Conservation (phyloP, 2,888 invertebrate species). For the Isotomurus palustris region DNA sequence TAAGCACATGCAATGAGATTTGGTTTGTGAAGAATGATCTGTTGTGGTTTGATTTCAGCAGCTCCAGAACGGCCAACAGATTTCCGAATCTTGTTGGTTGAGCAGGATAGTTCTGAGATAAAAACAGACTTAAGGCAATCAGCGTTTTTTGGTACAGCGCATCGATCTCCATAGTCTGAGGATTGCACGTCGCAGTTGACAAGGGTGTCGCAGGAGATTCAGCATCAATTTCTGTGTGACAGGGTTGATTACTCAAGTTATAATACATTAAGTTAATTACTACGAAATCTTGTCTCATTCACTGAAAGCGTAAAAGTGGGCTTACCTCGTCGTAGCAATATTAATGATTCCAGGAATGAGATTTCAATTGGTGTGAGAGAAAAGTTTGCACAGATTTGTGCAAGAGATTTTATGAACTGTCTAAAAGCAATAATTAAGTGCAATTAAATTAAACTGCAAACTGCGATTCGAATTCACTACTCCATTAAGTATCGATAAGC, state of each 20-base stretch:
- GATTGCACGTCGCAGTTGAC: too few relatives aligned
- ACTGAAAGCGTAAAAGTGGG: too few relatives aligned
- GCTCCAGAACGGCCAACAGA: slow-evolving; percentile 34
- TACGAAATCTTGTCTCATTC: too few relatives aligned
- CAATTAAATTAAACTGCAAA: background rate
- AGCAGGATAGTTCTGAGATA: slow-evolving; percentile 36
- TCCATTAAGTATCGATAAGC: too few relatives aligned
- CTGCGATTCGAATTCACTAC: too few relatives aligned
- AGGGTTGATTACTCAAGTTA: too few relatives aligned
- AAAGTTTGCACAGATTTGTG: slow-evolving; percentile 37
- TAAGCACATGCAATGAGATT: slow-evolving; percentile 37
- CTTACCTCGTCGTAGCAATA: slow-evolving; percentile 33
- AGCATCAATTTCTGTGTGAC: too few relatives aligned
- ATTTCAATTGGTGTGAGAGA: slow-evolving; percentile 37
- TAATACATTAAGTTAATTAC: too few relatives aligned
- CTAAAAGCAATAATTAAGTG: slow-evolving; percentile 15
- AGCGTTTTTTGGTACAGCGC: slow-evolving; percentile 38
- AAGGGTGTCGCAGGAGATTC: too few relatives aligned
- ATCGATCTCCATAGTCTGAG: too few relatives aligned
- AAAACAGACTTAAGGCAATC: slow-evolving; percentile 39
- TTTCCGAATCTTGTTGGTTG: slow-evolving; percentile 39
- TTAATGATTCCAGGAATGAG: slow-evolving; percentile 40
- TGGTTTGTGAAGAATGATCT: slow-evolving; percentile 29
- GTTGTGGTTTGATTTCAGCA: slow-evolving; percentile 34
- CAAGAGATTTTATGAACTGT: slow-evolving; percentile 29